phyloP scores from a whole-genome alignment of 2,888 invertebrate genomes.

The Thereva nobilitata region DNA sequence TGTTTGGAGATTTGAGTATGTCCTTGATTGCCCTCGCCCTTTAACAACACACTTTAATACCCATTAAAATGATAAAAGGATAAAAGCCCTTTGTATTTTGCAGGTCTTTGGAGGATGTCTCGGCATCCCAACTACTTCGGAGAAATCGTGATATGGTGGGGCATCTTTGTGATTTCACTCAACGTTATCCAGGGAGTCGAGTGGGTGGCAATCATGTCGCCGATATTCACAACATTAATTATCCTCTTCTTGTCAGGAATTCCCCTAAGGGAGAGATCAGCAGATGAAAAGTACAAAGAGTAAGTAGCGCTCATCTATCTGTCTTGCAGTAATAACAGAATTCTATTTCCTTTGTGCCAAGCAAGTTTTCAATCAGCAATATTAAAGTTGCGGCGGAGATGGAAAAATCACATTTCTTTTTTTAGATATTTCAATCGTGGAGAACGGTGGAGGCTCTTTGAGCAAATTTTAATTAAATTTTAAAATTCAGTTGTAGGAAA shows the following conservation, averaged over 20 bases:
- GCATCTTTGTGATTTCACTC: conserved; percentile 85
- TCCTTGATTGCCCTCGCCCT: conserved; percentile 5
- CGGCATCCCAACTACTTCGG: conserved; percentile 95
- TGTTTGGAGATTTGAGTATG: conserved; percentile 4
- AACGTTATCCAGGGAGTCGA: conserved; percentile 84
- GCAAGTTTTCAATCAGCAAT: too few relatives aligned
- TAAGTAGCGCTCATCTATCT: conserved; percentile 56
- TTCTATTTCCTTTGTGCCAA: not conserved
- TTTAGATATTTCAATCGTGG: too few relatives aligned
- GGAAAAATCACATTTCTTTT: too few relatives aligned
- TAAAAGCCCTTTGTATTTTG: conserved; percentile 31
- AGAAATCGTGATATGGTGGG: conserved; percentile 93
- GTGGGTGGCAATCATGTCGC: conserved; percentile 85
- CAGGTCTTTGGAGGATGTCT: conserved; percentile 82
- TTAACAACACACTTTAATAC: conserved; percentile 23
- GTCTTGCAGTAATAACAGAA: not conserved
- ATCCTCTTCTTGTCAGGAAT: conserved; percentile 90
- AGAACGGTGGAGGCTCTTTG: too few relatives aligned
- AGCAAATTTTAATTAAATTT: too few relatives aligned
- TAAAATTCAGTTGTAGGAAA: too few relatives aligned
- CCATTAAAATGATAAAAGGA: conserved; percentile 4
- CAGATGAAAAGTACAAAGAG: conserved; percentile 89
- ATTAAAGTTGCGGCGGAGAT: too few relatives aligned
- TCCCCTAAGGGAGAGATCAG: conserved; percentile 82
- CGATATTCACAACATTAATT: conserved; percentile 83